Evolutionary conservation across 2,888 invertebrate genomes (phyloP), one percentile per base, ranked within the genome.

Genomic region (Ephialtes manifestator): DNA sequence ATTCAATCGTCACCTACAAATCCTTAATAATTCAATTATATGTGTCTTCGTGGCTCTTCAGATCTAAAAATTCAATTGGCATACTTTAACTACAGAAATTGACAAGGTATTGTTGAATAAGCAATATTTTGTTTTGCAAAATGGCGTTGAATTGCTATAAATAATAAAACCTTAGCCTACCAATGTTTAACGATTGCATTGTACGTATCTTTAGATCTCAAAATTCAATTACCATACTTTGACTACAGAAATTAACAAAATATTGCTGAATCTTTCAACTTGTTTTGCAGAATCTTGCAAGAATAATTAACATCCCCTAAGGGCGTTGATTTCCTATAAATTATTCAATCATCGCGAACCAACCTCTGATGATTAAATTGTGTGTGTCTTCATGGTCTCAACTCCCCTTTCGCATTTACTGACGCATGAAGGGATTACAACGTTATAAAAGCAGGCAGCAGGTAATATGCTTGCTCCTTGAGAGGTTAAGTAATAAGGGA

Each of bases 401-500:
- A 55, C 2, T 60, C 31, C 5, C 31, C 7, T 60, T 60, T 28
- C 15, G 15, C 13, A 31, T 60, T 60, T 31, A 39, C 39, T 39
- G 63, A 65, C 28, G 39, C 39, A 39, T n/a, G 39, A 18, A 18
- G 39, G 10, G 35, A 18, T 65, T 39, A 39, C 20, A 39, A 39
- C n/a, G 63, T 18, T 39, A 65, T 65, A 39, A 65, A 65, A 35
- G 5, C 5, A 31, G 58, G 20, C 48, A 60, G 31, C 10, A 11
- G 63, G 63, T 53, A 65, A 65, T 65, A 24, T 53, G 53, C 35
- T 76, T 76, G 20, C 53, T 87, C 86, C 85, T 87, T 86, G 87
- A 87, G 88, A 87, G 86, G 85, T 87, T 86, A 83, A 88, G 86
- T 84, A 87, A 87, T 86, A 82, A 88, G 86, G 85, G 87, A 88